Conservation (phyloP, 1,140 invertebrate genomes). For the Listronotus oregonensis region DNA sequence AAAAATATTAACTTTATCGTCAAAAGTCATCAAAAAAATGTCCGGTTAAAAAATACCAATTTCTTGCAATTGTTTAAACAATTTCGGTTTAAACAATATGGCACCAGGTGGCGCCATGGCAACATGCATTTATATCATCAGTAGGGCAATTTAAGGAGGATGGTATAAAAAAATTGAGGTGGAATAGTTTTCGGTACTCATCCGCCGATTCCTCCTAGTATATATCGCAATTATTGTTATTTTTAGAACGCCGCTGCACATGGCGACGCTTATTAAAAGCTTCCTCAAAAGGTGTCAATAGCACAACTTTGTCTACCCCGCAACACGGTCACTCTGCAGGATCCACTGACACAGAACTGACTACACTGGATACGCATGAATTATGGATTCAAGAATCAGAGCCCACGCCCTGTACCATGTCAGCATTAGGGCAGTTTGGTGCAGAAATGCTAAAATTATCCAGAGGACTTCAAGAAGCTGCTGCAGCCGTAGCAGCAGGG, state of each 20-base stretch:
- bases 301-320: constrained; percentile 62
- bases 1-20: too few species aligned
- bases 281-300: constrained; percentile 30
- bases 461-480: constrained; percentile 70
- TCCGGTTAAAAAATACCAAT: too few species aligned
- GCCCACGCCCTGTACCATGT: constrained; percentile 78
- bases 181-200: too few species aligned
- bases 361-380: constrained; percentile 78
- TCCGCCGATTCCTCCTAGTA: too few species aligned
- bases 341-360: constrained; percentile 80
- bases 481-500: constrained; percentile 43
- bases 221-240: too few species aligned
- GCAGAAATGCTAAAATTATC: constrained; percentile 82
- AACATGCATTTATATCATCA: too few species aligned
- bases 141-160: too few species aligned
- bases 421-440: constrained; percentile 79
- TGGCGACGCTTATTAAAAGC: constrained; percentile 65
- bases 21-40: too few species aligned
- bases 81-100: too few species aligned
- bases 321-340: constrained; percentile 72
- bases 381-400: constrained; percentile 80
- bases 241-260: constrained; percentile 65
- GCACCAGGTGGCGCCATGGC: too few species aligned
- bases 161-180: too few species aligned
- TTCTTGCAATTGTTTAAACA: too few species aligned